phyloP scores from a whole-genome alignment of 2,888 invertebrate genomes.

The Gryllus longicercus region DNA sequence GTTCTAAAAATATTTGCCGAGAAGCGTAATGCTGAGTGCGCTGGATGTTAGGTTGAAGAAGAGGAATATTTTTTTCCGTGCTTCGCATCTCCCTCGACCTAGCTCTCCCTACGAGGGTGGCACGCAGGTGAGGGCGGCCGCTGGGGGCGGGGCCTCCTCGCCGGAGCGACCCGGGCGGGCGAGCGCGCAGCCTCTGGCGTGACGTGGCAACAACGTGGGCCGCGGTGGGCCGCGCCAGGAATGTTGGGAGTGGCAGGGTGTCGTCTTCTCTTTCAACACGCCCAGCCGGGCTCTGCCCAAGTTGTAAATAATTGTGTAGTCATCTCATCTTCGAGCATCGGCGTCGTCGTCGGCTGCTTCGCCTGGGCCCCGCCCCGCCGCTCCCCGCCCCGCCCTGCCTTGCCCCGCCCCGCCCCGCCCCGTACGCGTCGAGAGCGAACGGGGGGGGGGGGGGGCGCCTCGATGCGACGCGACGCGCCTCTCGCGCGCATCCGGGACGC shows the following conservation, averaged over 20 bases:
- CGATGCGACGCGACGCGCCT: neutral
- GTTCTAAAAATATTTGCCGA: no score
- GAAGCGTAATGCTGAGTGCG: no score
- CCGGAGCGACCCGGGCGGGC: no score
- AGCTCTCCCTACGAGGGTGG: no score
- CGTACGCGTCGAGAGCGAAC: neutral
- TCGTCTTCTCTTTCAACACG: conserved; percentile 22
- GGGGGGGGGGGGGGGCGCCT: neutral
- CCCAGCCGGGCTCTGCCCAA: conserved; percentile 22
- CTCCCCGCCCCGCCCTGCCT: neutral
- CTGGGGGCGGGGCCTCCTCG: no score
- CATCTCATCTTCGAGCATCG: conserved; percentile 21
- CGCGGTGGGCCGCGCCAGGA: conserved; percentile 21
- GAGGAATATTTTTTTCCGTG: no score
- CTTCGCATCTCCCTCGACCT: no score
- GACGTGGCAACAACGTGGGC: conserved; percentile 22
- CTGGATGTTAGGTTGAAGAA: no score
- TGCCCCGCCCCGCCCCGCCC: no score
- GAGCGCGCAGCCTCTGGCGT: neutral
- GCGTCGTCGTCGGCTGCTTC: neutral
- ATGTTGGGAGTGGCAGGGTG: conserved; percentile 22
- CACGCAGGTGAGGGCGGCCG: no score
- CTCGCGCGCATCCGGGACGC: neutral
- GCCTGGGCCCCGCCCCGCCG: neutral
- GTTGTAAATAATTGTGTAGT: conserved; percentile 25